A percentile compares a stretch with the other conserved stretches of the same genome.
Conservation (phyloP, 2,888 invertebrate species). For the Oegoconia quadripuncta region DNA sequence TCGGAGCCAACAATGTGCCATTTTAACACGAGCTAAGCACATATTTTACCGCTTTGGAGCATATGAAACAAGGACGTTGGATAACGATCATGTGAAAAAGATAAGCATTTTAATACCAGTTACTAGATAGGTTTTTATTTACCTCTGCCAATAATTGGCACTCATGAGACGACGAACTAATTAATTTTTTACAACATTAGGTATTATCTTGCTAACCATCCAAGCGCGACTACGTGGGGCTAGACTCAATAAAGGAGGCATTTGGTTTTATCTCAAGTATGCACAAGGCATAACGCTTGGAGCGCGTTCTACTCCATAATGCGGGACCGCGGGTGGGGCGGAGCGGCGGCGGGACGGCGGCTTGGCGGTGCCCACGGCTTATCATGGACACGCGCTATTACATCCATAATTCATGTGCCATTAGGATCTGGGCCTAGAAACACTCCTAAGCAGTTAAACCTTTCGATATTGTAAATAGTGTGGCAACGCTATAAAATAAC, state of each 20-base stretch:
- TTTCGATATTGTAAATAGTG: neutral
- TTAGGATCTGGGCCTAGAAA: slow-evolving; percentile 1
- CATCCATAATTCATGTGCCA: slow-evolving; percentile 28
- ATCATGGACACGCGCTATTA: slow-evolving; percentile 23
- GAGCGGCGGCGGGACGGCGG: neutral
- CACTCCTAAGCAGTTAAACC: neutral
- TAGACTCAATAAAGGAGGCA: slow-evolving; percentile 5
- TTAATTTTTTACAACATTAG: too few species aligned
- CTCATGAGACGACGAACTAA: too few species aligned
- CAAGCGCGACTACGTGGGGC: too few species aligned
- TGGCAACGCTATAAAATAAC: too few species aligned
- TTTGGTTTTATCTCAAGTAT: slow-evolving; percentile 18
- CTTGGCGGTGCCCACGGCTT: slow-evolving; percentile 14
- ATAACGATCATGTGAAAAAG: too few species aligned
- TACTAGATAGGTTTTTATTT: too few species aligned
- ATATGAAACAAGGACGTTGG: too few species aligned
- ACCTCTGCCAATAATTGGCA: too few species aligned
- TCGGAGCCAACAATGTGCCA: slow-evolving; percentile 1
- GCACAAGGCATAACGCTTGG: slow-evolving; percentile 11
- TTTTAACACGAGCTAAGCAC: neutral
- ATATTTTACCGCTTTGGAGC: neutral
- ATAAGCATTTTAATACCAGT: too few species aligned
- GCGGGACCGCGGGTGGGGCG: neutral
- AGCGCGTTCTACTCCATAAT: slow-evolving; percentile 4
- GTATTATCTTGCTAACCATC: too few species aligned